phyloP scores from a whole-genome alignment of 2,797 vertebrate genomes.

The Mormyrus hasselquistii region DNA sequence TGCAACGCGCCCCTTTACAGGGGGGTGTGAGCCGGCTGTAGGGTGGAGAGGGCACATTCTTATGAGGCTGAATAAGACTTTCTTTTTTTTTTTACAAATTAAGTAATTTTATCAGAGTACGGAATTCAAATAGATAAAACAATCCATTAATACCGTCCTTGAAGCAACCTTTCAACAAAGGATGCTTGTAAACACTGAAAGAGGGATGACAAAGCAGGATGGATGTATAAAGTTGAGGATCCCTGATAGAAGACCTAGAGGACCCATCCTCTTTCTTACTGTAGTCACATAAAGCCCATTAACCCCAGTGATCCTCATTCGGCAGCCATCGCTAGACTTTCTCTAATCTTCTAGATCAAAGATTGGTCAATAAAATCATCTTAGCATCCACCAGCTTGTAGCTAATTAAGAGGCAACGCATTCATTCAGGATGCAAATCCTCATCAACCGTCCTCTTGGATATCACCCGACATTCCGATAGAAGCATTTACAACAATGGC shows the following conservation, averaged over 20 bases:
- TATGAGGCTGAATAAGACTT: neutral
- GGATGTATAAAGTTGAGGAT: constrained; percentile 47
- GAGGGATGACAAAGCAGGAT: neutral
- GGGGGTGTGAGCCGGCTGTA: too few species aligned
- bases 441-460: constrained; percentile 32
- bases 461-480: constrained; percentile 21
- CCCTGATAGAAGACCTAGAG: constrained; percentile 59
- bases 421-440: constrained; percentile 42
- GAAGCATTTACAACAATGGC: neutral
- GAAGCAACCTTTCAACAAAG: constrained; percentile 1
- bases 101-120: neutral
- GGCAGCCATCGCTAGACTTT: constrained; percentile 63
- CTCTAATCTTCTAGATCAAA: constrained; percentile 80
- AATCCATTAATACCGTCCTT: constrained; percentile 16
- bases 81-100: constrained; percentile 4
- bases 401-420: constrained; percentile 57
- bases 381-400: constrained; percentile 53
- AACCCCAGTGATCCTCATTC: constrained; percentile 66
- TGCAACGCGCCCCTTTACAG: neutral
- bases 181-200: constrained; percentile 16
- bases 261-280: constrained; percentile 67
- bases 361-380: constrained; percentile 78
- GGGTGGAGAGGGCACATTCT: neutral
- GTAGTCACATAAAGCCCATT: constrained; percentile 65
- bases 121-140: neutral